phyloP scores from a whole-genome alignment of 2,888 invertebrate genomes.

The Apamea monoglypha region DNA sequence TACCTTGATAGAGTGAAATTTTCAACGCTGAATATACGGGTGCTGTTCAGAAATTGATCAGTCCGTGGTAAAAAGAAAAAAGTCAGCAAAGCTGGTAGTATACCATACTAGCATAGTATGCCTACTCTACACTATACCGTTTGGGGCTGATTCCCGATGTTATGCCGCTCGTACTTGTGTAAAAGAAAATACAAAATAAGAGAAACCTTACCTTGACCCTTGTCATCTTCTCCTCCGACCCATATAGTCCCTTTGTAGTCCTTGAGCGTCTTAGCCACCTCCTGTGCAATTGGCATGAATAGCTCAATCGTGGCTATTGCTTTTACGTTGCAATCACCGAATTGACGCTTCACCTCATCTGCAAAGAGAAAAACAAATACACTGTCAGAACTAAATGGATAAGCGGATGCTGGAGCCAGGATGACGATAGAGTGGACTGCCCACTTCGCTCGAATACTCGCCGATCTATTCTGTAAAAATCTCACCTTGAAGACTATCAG shows the following conservation, averaged over 20 bases:
- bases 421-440: too few species aligned
- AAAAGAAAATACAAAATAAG: not conserved
- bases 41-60: not conserved
- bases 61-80: not conserved
- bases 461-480: too few species aligned
- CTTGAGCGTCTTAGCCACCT: conserved; percentile 88
- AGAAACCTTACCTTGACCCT: conserved; percentile 74
- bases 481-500: too few species aligned
- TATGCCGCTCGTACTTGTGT: not conserved
- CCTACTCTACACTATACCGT: not conserved
- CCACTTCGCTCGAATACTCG: too few species aligned
- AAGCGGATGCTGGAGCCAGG: not conserved
- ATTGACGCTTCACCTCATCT: conserved; percentile 92
- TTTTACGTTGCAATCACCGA: conserved; percentile 91
- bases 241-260: conserved; percentile 92
- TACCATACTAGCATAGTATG: not conserved
- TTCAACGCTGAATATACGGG: not conserved
- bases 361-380: conserved; percentile 62
- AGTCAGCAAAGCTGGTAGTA: not conserved
- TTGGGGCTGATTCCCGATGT: not conserved
- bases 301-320: conserved; percentile 92
- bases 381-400: not conserved
- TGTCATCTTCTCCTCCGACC: conserved; percentile 91
- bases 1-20: not conserved
- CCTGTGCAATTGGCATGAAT: conserved; percentile 90